Conservation (phyloP, 2,888 invertebrate genomes). For the Napeogenes inachia region DNA sequence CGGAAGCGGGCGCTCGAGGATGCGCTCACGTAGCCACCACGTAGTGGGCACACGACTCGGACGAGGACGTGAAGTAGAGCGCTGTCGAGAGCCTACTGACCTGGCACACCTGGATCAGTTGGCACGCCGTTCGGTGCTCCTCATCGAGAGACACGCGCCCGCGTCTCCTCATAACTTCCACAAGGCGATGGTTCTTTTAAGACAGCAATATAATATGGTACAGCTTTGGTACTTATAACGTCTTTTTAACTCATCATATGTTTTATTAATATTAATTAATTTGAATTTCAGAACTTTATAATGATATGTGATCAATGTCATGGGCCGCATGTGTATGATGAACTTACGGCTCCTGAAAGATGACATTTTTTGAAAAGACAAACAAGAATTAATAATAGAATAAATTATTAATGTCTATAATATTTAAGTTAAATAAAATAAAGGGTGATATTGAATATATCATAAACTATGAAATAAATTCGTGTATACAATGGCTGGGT, state of each 20-base stretch:
- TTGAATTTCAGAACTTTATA: conserved; percentile 43
- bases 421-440: too few relatives aligned
- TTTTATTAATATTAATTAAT: conserved; percentile 17
- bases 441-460: too few relatives aligned
- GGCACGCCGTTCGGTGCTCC: conserved; percentile 18
- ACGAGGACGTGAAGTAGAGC: conserved; percentile 14
- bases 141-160: conserved; percentile 27
- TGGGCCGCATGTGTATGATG: conserved; percentile 42
- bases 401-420: too few relatives aligned
- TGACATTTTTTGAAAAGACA: conserved; percentile 17
- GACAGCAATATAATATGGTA: conserved; percentile 34
- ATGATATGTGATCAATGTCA: conserved; percentile 40
- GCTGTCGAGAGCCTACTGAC: conserved; percentile 22
- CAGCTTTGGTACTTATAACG: background rate
- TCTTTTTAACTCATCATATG: background rate
- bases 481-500: too few relatives aligned
- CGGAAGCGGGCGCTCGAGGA: conserved; percentile 8
- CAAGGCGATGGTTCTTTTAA: conserved; percentile 29
- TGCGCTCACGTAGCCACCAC: conserved; percentile 23
- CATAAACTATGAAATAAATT: too few relatives aligned
- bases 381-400: too few relatives aligned
- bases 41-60: conserved; percentile 26
- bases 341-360: conserved; percentile 47
- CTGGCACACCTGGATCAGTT: conserved; percentile 29
- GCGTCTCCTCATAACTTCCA: conserved; percentile 16